phyloP scores from a whole-genome alignment of 2,888 invertebrate species.

The Stegophylla sp. region DNA sequence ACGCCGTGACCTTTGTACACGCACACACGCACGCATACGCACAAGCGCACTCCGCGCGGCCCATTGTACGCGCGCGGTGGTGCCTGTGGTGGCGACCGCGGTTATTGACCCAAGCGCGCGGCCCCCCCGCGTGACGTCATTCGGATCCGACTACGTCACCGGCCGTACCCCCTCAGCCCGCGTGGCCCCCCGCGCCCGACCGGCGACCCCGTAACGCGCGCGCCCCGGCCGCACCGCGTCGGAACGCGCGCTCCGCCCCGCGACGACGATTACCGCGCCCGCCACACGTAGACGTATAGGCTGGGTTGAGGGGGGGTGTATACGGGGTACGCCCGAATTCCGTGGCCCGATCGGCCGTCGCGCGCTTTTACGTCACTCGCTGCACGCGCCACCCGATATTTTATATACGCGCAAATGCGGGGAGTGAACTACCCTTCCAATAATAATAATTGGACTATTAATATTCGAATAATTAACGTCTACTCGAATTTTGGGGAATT shows the following conservation, averaged over 20 bases:
- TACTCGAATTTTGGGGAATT: too few species aligned
- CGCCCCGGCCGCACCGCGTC: background rate
- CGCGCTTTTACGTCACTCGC: background rate
- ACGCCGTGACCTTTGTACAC: background rate
- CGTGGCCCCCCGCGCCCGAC: background rate
- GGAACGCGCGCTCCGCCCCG: background rate
- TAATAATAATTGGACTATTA: too few species aligned
- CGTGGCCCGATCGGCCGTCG: background rate
- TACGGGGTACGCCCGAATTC: background rate
- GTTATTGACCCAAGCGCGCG: constrained; percentile 47
- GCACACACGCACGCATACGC: too few species aligned
- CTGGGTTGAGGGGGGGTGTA: background rate
- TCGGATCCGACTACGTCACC: constrained; percentile 49
- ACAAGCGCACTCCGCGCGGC: background rate
- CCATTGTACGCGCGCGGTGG: background rate
- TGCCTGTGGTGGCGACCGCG: background rate
- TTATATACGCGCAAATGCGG: too few species aligned
- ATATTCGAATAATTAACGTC: too few species aligned
- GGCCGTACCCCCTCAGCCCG: background rate
- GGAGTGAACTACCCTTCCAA: too few species aligned
- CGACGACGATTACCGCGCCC: background rate
- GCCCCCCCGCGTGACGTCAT: constrained; percentile 55
- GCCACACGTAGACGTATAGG: background rate
- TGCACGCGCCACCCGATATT: too few species aligned
- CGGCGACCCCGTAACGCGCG: background rate